Evolutionary conservation across 1,140 invertebrate genomes (phyloP).

Genomic region (Diuraphis noxia): DNA sequence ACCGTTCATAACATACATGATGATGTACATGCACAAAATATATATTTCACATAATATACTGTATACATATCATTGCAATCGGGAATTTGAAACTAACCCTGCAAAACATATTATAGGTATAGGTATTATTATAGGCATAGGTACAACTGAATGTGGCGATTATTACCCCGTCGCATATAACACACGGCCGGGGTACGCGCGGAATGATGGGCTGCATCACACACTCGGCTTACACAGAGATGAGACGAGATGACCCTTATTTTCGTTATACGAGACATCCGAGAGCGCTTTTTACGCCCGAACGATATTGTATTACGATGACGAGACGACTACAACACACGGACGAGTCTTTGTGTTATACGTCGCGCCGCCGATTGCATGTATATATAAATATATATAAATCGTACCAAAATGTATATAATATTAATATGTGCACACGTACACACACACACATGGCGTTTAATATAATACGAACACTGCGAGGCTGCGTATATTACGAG

Average conservation of each 20-base stretch:
- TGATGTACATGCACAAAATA: no score
- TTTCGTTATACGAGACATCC: constrained; percentile 2
- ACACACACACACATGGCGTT: background rate
- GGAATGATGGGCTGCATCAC: background rate
- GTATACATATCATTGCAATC: background rate
- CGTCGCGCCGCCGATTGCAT: background rate
- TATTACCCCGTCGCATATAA: background rate
- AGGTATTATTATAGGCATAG: background rate
- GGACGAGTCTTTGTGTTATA: background rate
- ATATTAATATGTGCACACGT: background rate
- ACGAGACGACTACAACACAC: background rate
- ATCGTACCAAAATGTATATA: background rate
- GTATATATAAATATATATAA: background rate
- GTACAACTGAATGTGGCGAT: background rate
- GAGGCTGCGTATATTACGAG: background rate
- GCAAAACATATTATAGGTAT: background rate
- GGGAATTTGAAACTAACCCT: background rate
- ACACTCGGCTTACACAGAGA: background rate
- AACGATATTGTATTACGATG: constrained; percentile 39
- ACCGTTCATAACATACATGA: no score
- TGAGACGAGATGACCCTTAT: constrained; percentile 28
- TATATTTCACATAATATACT: background rate
- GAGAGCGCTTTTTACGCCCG: constrained; percentile 35
- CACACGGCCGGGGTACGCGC: background rate
- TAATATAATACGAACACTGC: background rate